A percentile compares a stretch with the other conserved stretches of the same genome.
phyloP scores from a whole-genome alignment of 2,113 vertebrate genomes.

The Phaethon lepturus region DNA sequence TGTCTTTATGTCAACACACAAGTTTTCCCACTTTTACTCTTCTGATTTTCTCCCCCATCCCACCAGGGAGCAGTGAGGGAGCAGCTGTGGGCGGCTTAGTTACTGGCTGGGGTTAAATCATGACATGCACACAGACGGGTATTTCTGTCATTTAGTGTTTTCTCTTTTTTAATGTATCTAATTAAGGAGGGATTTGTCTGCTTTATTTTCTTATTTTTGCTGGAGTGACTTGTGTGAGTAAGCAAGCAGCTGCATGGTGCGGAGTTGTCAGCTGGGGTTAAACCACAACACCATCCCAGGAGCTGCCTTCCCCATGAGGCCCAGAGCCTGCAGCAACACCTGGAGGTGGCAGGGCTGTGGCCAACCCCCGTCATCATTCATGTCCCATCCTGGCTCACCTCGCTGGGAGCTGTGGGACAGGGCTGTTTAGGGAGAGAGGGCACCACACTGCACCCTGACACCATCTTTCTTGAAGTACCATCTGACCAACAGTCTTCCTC shows the following conservation, averaged over 20 bases:
- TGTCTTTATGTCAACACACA: too few species aligned
- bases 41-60: too few species aligned
- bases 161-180: background rate
- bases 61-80: too few species aligned
- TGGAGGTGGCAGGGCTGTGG: background rate
- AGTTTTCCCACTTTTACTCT: too few species aligned
- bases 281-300: too few species aligned
- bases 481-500: background rate
- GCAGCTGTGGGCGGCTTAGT: too few species aligned
- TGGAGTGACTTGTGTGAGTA: background rate
- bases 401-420: accelerated
- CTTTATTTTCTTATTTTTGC: background rate
- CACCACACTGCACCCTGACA: background rate
- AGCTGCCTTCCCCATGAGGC: background rate
- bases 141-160: background rate
- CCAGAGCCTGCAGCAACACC: background rate
- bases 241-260: too few species aligned
- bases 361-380: accelerated
- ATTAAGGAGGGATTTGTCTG: background rate
- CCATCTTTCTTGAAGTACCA: background rate
- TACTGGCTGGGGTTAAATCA: too few species aligned
- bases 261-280: too few species aligned
- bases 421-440: background rate
- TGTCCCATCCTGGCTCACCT: background rate
- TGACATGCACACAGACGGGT: background rate